Percentiles rank a stretch among this genome's conserved stretches.
phyloP scores from a whole-genome alignment of 2,113 vertebrate genomes.

The Cygnus buccinator region DNA sequence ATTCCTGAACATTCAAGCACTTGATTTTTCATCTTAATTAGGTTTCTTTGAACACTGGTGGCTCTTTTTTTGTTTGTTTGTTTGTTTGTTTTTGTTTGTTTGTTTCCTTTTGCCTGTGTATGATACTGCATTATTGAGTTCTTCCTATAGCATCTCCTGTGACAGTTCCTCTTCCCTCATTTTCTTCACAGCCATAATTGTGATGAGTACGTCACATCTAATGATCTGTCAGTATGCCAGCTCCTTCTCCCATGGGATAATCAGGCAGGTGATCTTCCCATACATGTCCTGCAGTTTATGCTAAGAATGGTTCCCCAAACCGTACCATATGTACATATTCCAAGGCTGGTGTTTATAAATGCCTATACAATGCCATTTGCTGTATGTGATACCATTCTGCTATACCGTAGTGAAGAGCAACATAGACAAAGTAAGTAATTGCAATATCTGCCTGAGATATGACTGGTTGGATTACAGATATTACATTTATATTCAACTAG shows the following conservation, averaged over 20 bases:
- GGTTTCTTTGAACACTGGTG: background rate
- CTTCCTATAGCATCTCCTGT: background rate
- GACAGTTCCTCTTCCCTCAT: background rate
- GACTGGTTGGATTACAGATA: slow-evolving; percentile 3
- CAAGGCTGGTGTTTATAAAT: background rate
- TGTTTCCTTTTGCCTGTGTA: background rate
- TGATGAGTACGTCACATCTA: background rate
- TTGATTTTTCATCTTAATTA: slow-evolving; percentile 14
- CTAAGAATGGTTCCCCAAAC: background rate
- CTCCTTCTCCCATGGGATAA: background rate
- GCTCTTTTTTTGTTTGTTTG: background rate
- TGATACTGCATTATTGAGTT: background rate
- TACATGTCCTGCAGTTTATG: background rate
- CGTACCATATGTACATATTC: background rate
- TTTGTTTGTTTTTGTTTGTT: background rate
- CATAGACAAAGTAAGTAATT: background rate
- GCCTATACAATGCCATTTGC: background rate
- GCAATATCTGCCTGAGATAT: background rate
- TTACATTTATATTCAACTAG: slow-evolving; percentile 2
- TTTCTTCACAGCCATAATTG: background rate
- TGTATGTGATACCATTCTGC: background rate
- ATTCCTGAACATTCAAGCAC: background rate
- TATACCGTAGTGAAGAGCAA: background rate
- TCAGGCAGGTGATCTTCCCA: background rate
- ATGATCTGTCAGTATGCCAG: background rate